Base-by-base conservation (phyloP, 2,888 invertebrate species). In the Caenorhabditis doughertyi region DNA sequence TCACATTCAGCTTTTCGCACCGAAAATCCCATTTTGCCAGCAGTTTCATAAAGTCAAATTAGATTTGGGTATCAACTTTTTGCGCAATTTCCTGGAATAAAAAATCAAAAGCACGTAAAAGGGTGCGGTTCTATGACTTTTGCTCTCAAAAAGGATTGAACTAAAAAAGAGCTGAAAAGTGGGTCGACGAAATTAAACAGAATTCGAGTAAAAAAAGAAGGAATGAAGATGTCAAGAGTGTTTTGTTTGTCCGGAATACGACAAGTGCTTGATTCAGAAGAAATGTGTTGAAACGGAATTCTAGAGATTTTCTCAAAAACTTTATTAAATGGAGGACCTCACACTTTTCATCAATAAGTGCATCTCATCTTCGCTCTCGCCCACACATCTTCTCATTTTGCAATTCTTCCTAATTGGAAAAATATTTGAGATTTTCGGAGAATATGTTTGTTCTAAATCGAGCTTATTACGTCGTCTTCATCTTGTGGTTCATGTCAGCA, bases 31-130 rank as follows among this genome's bases (percentile, higher is more conserved):
- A 49, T 64, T 47, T 35, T 18, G 18, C 49, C 9, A 11, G 60
- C 18, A 58, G 60, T 60, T 60, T 60, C 60, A 60, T 42, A 64
- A 64, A 47, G 13, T 23, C 23, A 23, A 47, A 64, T 64, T 49
- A 42, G 42, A 58, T 62, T 62, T 27, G 5, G 39, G 27, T 27
- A 42, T 27, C 25, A 49, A 64, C 44, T n/a, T 42, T 60, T 25
- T 9, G 9, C 13, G 27, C 44, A 29, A 64, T 18, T 49, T 64
- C 64, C 64, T 49, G 64, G 64, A 64, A 64, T 21, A 18, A 27
- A 27, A n/a, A 60, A 60, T 60, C 60, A 47, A 8, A 42, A 42
- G 32, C 9, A 32, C 27, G 32, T 3, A 27, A 29, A 62, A 23
- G 13, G 23, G 27, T 62, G 25, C 11, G 21, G 64, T 35, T 49